Evolutionary conservation across 2,797 vertebrate species (phyloP).

Genomic region (Propithecus perrieri): DNA sequence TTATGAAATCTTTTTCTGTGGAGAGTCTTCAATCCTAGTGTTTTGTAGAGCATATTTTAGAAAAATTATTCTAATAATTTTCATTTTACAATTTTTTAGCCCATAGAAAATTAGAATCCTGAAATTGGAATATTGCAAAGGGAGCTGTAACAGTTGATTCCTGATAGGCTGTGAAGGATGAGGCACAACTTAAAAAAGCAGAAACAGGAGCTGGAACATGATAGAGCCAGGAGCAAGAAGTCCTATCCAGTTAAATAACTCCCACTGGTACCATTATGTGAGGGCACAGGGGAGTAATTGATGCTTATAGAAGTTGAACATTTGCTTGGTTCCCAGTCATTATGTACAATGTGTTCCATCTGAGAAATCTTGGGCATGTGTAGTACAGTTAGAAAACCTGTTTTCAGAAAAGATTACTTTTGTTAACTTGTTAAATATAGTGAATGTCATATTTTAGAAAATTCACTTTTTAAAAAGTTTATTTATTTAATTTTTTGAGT

Average conservation of each 20-base stretch:
- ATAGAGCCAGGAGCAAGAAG: neutral
- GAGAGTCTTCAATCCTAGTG: neutral
- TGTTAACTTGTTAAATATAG: neutral
- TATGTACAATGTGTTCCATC: neutral
- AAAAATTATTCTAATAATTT: neutral
- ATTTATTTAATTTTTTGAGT: neutral
- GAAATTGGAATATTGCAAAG: neutral
- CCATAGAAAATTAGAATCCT: neutral
- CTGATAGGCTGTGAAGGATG: neutral
- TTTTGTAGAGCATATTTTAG: neutral
- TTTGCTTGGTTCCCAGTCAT: neutral
- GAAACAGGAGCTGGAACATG: neutral
- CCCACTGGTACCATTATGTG: neutral
- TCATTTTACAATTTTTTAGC: constrained; percentile 4
- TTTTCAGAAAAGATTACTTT: constrained; percentile 9
- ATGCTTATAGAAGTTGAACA: neutral
- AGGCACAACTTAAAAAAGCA: neutral
- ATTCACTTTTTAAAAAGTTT: neutral
- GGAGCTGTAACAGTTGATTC: neutral
- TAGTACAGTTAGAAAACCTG: neutral
- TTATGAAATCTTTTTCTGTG: neutral
- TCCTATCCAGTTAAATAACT: neutral
- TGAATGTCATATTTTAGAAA: neutral
- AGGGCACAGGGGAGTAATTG: neutral
- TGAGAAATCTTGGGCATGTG: neutral